Evolutionary conservation across 1,140 invertebrate species (phyloP), one percentile per base, ranked within the genome.

Genomic region (Octopus sinensis): DNA sequence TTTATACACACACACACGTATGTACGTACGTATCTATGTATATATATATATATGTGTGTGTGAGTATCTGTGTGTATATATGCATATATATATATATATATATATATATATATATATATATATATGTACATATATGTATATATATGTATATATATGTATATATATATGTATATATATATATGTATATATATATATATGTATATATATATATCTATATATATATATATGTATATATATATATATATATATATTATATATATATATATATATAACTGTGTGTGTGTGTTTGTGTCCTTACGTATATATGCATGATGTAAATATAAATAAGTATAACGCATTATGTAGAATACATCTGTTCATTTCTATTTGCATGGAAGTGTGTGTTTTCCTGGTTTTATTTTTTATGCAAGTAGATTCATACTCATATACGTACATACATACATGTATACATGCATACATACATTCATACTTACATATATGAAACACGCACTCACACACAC

Each of bases 51-150:
- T 43, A 43, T 43, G 30, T 43, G 30, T 43, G 30, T 43, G 30
- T 43, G 30, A 1, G 30, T 43, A 2, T 43, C 2, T 2, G 30
- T 2, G 30, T 43, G 6, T 17, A 62, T 62, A 9, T 62, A 6
- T 62, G 56, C 17, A 9, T 62, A 6, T 62, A 62, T 62, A 6
- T 62, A 9, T 62, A 6, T 62, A 62, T 62, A 62, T 62, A 62
- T 62, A 62, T 62, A 62, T 62, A 62, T 17, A 62, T 62, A 62
- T 62, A 62, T 62, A 62, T 62, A 62, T n/a, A n/a, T n/a, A n/a
- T n/a, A n/a, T n/a, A n/a, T n/a, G n/a, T n/a, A n/a, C n/a, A n/a
- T n/a, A n/a, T n/a, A n/a, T n/a, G n/a, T n/a, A n/a, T n/a, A n/a
- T n/a, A n/a, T n/a, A n/a, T n/a, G n/a, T n/a, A n/a, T 62, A 62